A percentile compares a stretch with the other conserved stretches of the same genome.
These are phyloP conservation scores for Amphilophus citrinellus DNA, from an alignment of 2,113 vertebrate species.

Conservation along the genomic window DNA sequence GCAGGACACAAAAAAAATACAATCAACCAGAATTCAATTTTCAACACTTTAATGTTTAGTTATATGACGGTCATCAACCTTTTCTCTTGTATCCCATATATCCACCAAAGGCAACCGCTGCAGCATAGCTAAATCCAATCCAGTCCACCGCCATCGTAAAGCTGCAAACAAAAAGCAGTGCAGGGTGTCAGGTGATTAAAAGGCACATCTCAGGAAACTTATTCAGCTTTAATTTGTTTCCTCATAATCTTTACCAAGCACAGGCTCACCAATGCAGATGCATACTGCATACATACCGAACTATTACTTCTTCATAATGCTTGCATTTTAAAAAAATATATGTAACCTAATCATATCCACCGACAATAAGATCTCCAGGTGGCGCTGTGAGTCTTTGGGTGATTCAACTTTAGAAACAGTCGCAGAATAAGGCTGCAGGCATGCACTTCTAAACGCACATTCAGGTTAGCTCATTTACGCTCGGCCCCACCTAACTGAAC, in stretches of 20 bases:
- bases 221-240: neutral
- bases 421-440: neutral
- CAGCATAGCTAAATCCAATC: slow-evolving; percentile 91
- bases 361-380: slow-evolving; percentile 11
- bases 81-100: slow-evolving; percentile 88
- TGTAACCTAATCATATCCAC: neutral
- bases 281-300: neutral
- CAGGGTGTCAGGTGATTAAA: neutral
- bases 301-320: neutral
- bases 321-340: neutral
- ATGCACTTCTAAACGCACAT: neutral
- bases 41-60: neutral
- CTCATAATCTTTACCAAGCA: neutral
- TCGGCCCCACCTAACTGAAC: no score
- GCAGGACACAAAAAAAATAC: neutral
- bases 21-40: neutral
- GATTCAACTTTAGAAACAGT: neutral
- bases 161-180: slow-evolving; percentile 23
- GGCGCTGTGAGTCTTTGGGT: slow-evolving; percentile 15
- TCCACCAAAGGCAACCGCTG: slow-evolving; percentile 86
- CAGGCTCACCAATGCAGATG: neutral
- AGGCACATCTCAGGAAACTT: neutral
- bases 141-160: slow-evolving; percentile 87
- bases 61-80: slow-evolving; percentile 77
- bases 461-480: neutral